These are phyloP conservation scores for Drymonia ruficornis DNA, from an alignment of 2,888 invertebrate species.

Conservation along the genomic window DNA sequence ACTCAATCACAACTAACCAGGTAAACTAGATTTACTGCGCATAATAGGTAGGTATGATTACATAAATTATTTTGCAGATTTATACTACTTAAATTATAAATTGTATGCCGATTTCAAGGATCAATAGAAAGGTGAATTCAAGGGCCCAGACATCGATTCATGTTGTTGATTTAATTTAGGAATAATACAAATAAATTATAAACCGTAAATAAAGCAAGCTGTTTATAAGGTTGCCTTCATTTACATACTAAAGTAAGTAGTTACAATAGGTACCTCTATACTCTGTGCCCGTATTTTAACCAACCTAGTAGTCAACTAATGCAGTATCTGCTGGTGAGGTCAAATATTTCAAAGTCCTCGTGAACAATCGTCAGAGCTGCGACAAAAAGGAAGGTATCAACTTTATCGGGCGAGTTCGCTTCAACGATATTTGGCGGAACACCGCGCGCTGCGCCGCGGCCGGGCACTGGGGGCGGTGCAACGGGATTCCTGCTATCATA, in stretches of 20 bases:
- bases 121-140: neutral
- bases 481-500: constrained; percentile 83
- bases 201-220: neutral
- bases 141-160: neutral
- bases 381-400: constrained; percentile 55
- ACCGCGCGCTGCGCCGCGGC: neutral
- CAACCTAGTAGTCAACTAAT: too few species aligned
- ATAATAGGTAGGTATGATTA: too few species aligned
- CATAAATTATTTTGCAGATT: neutral
- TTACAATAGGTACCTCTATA: neutral
- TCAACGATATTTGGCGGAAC: constrained; percentile 44
- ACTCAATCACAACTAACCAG: neutral
- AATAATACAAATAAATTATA: neutral
- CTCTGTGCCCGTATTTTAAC: too few species aligned
- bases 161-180: neutral
- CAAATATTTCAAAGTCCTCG: constrained; percentile 35
- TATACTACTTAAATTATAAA: too few species aligned
- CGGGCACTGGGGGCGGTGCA: constrained; percentile 72
- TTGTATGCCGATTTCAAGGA: neutral
- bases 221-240: neutral
- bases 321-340: constrained; percentile 48
- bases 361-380: constrained; percentile 41
- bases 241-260: neutral
- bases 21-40: too few species aligned
- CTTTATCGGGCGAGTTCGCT: constrained; percentile 43